Conservation (phyloP, 2,113 vertebrate genomes). For the Rhinogobius similis region DNA sequence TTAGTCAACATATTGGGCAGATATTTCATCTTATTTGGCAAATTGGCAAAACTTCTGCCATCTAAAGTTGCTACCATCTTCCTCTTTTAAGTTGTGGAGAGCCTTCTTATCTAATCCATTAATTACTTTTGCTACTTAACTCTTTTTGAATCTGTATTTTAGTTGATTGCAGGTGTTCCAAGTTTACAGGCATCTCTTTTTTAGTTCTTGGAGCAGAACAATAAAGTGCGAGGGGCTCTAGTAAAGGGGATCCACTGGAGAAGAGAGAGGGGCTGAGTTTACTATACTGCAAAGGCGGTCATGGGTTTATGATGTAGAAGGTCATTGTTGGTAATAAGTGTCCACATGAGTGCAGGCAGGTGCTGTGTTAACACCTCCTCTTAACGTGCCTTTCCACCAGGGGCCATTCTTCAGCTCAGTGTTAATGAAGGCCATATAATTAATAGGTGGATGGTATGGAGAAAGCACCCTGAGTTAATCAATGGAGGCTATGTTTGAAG, state of each 20-base stretch:
- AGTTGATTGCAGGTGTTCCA: conserved; percentile 79
- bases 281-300: conserved; percentile 80
- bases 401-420: conserved; percentile 78
- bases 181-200: conserved; percentile 74
- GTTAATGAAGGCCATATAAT: conserved; percentile 80
- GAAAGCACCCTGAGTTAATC: conserved; percentile 72
- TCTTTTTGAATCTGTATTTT: conserved; percentile 68
- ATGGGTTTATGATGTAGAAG: conserved; percentile 83
- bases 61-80: conserved; percentile 13
- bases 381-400: conserved; percentile 73
- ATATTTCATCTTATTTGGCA: no score
- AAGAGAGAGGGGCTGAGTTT: conserved; percentile 71
- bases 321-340: conserved; percentile 86
- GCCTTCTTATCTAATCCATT: conserved; percentile 68
- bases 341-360: conserved; percentile 81
- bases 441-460: conserved; percentile 76
- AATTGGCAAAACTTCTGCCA: not conserved
- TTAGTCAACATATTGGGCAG: no score
- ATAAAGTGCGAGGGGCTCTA: conserved; percentile 74
- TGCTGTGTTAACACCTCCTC: conserved; percentile 85
- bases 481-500: conserved; percentile 77
- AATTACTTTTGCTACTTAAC: conserved; percentile 65
- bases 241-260: conserved; percentile 55
- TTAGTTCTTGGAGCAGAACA: conserved; percentile 68
- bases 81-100: conserved; percentile 43